phyloP scores from a whole-genome alignment of 1,140 invertebrate species.

The Orius laevigatus region DNA sequence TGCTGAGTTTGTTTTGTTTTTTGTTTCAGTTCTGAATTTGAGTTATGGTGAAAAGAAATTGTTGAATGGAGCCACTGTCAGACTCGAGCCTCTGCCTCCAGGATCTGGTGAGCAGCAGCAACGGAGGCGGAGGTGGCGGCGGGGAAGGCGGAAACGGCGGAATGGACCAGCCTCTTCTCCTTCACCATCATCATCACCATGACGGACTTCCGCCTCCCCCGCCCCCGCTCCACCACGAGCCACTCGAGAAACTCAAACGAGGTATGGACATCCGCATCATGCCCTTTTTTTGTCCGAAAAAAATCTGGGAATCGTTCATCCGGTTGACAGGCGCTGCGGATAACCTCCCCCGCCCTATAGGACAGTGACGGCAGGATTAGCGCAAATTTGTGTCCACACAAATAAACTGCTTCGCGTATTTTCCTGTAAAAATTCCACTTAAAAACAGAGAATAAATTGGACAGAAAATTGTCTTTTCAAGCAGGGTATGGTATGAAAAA shows the following conservation, averaged over 20 bases:
- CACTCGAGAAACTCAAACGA: conserved; percentile 8
- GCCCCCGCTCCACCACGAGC: conserved; percentile 5
- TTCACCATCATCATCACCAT: conserved; percentile 7
- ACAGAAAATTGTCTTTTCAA: too few species aligned
- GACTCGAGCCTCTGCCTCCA: conserved; percentile 10
- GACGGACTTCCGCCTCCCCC: conserved; percentile 2
- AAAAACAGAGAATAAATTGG: too few species aligned
- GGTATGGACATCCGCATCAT: neutral
- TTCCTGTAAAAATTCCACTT: too few species aligned
- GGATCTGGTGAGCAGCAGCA: conserved; percentile 9
- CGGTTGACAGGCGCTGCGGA: too few species aligned
- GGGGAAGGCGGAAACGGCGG: neutral
- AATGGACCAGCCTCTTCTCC: conserved; percentile 2
- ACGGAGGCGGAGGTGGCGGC: conserved; percentile 2
- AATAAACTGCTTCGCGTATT: too few species aligned
- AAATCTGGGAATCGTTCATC: too few species aligned
- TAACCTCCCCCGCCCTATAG: too few species aligned
- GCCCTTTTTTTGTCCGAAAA: neutral
- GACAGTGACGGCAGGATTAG: too few species aligned
- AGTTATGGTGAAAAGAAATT: neutral
- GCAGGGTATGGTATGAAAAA: too few species aligned
- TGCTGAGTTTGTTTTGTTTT: too few species aligned
- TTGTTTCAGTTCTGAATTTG: too few species aligned
- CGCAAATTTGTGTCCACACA: too few species aligned
- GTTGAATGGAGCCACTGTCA: conserved; percentile 11